These are phyloP conservation scores for Tenebrio molitor DNA, from an alignment of 1,140 invertebrate genomes.

Conservation along the genomic window DNA sequence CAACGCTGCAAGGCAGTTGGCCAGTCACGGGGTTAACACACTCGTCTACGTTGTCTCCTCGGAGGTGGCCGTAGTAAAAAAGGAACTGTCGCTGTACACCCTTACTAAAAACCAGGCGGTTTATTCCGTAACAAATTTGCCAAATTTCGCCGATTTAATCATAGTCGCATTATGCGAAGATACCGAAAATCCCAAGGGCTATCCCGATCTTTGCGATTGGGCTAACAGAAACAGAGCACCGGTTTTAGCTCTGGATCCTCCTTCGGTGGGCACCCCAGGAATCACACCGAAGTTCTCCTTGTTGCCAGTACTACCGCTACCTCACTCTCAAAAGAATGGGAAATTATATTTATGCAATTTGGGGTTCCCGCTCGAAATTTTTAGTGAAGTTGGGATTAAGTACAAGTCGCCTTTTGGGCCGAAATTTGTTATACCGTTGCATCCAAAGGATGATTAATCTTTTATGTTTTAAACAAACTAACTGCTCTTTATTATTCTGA, in stretches of 20 bases:
- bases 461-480: background rate
- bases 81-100: slow-evolving; percentile 76
- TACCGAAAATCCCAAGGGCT: slow-evolving; percentile 62
- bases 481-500: slow-evolving; percentile 1
- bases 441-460: slow-evolving; percentile 69
- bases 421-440: slow-evolving; percentile 88
- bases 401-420: slow-evolving; percentile 92
- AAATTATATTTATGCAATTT: slow-evolving; percentile 91
- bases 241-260: slow-evolving; percentile 86
- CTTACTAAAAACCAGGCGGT: slow-evolving; percentile 73
- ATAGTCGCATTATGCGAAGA: slow-evolving; percentile 76
- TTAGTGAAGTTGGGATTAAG: slow-evolving; percentile 80
- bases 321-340: slow-evolving; percentile 78
- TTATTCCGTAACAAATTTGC: slow-evolving; percentile 70
- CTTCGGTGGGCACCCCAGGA: slow-evolving; percentile 75
- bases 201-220: slow-evolving; percentile 73
- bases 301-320: slow-evolving; percentile 81
- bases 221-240: slow-evolving; percentile 80
- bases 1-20: slow-evolving; percentile 83
- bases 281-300: slow-evolving; percentile 82
- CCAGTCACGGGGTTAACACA: slow-evolving; percentile 84
- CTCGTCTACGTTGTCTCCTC: slow-evolving; percentile 71
- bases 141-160: slow-evolving; percentile 77
- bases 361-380: slow-evolving; percentile 84
- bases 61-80: slow-evolving; percentile 54